Evolutionary conservation across 2,113 vertebrate species (phyloP).

Genomic region (Heterochromis multidens): DNA sequence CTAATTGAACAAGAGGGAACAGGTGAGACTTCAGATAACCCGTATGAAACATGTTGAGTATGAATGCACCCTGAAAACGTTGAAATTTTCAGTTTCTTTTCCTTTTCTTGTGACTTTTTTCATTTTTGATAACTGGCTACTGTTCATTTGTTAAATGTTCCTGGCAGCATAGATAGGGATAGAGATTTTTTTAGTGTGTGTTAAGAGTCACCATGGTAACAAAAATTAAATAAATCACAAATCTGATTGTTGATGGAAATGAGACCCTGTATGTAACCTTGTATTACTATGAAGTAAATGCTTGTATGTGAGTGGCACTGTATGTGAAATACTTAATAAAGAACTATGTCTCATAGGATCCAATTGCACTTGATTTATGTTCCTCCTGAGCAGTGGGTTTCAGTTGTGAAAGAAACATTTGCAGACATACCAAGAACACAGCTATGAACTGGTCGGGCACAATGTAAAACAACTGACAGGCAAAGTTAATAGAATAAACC

Average conservation of each 20-base stretch:
- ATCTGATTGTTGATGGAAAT: conserved; percentile 4
- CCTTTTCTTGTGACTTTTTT: background rate
- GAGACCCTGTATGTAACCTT: conserved; percentile 29
- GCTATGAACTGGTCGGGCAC: background rate
- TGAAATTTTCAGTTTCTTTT: background rate
- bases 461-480: background rate
- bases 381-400: background rate
- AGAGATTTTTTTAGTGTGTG: background rate
- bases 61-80: background rate
- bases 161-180: conserved; percentile 4
- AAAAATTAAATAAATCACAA: conserved; percentile 1
- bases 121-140: conserved; percentile 1
- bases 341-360: background rate
- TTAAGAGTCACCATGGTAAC: conserved; percentile 61
- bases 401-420: background rate
- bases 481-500: background rate
- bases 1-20: background rate
- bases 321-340: conserved; percentile 51
- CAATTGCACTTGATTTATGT: background rate
- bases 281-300: conserved; percentile 48
- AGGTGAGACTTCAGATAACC: background rate
- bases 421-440: background rate
- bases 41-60: background rate
- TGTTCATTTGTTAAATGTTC: conserved; percentile 28
- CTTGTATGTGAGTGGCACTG: conserved; percentile 21